Base-by-base conservation (phyloP, 2,797 vertebrate genomes). In the Bucorvus abyssinicus region DNA sequence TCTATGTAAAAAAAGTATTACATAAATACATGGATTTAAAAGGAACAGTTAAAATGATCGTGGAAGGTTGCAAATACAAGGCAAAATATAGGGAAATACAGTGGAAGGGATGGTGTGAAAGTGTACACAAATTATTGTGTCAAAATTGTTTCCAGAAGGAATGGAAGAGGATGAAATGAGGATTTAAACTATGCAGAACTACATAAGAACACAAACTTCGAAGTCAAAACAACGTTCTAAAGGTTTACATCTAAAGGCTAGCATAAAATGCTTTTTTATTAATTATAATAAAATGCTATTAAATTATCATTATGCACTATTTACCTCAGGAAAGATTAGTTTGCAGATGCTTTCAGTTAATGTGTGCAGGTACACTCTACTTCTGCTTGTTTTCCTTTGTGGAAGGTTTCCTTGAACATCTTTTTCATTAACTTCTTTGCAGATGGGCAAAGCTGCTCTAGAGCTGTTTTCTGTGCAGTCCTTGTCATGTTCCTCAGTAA, bases 301-400 rank as follows among this genome's bases (percentile, higher is more conserved):
- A 11, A 74, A 61, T 11, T 53, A 70, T 87, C 49, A 71, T 57
- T 21, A 50, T 63, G 26, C 20, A 49, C 27, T 50, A 17, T 95
- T 99, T 98, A 99, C 99, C 98, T 99, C 99, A 5, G 99, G 99
- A 93, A 99, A 99, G 73, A 99, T 98, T 93, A 99, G 96, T 98
- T 99, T 99, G 95, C 98, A 98, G 96, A 99, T 98, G 97, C 99
- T 99, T 92, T 99, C 99, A 26, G 99, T 99, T 87, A 99, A 97
- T 29, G 99, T 99, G 83, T 99, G 99, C 90, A 99, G 98, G 92
- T 99, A 99, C 96, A 99, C 99, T 98, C 99, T 98, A 95, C 97
- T 98, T 96, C 98, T 98, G 97, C 98, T 98, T 2, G 98, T 98
- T 97, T 98, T 99, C 93, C 98, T 98, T 80, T 97, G 98, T 63